Evolutionary conservation across 35 echinoderm and acorn worm species (phyloP).

Genomic region (Heliocidaris tuberculata): DNA sequence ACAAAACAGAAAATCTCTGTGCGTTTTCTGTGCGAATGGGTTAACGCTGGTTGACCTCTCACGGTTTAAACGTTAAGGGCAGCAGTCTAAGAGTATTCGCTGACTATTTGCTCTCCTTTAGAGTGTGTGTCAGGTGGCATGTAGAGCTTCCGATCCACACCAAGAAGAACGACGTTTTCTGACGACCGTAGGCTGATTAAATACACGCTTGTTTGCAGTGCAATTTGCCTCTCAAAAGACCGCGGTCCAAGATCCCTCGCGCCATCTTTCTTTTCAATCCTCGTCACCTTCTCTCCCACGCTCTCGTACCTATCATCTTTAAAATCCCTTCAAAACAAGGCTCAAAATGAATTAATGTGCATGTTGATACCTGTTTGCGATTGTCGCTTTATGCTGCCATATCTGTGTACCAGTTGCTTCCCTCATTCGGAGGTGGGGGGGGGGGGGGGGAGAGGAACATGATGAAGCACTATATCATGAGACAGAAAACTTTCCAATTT

Average conservation of each 20-base stretch:
- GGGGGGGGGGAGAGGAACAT: no score
- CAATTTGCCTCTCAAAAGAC: constrained; percentile 32
- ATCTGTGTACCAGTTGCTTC: no score
- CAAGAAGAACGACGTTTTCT: constrained; percentile 4
- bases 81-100: not conserved
- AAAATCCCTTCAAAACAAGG: not conserved
- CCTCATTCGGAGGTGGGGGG: no score
- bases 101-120: not conserved
- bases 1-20: no score
- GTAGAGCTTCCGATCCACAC: not conserved
- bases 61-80: not conserved
- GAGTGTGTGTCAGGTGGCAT: not conserved
- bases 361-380: no score
- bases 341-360: no score
- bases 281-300: not conserved
- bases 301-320: not conserved
- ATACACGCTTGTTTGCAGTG: constrained; percentile 15
- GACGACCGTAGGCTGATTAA: constrained; percentile 37
- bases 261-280: not conserved
- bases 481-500: no score
- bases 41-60: no score
- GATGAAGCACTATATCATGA: no score
- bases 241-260: not conserved
- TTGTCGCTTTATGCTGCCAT: no score
- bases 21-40: no score